Evolutionary conservation across 2,888 invertebrate species (phyloP).

Genomic region (Papilio elwesi): DNA sequence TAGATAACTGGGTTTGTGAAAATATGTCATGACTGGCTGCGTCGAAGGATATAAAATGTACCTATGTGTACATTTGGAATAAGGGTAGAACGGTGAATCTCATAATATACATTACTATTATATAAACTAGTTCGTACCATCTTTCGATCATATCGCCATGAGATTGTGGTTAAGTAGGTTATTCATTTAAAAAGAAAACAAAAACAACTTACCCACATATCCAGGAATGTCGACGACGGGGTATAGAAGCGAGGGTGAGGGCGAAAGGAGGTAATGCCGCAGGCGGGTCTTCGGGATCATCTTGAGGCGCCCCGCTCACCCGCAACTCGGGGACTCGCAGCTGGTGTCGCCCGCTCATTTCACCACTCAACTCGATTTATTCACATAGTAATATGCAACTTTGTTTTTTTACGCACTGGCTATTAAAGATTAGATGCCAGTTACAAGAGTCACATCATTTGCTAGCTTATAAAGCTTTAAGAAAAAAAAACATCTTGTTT

Average conservation of each 20-base stretch:
- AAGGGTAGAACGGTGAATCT: background rate
- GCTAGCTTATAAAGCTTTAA: background rate
- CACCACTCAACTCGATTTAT: constrained; percentile 68
- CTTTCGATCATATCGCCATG: no score
- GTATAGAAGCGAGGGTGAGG: constrained; percentile 82
- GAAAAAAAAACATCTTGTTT: background rate
- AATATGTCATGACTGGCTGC: background rate
- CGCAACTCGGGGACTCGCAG: constrained; percentile 88
- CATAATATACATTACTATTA: background rate
- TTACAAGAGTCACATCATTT: constrained; percentile 9
- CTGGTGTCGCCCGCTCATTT: constrained; percentile 81
- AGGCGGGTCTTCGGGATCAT: constrained; percentile 74
- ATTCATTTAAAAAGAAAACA: background rate
- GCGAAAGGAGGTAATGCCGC: constrained; percentile 73
- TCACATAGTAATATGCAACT: constrained; percentile 41
- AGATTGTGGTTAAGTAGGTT: background rate
- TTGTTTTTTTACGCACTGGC: constrained; percentile 8
- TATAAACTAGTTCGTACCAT: no score
- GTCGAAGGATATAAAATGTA: background rate
- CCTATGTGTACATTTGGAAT: background rate
- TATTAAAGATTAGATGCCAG: background rate
- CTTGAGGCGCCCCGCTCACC: constrained; percentile 83
- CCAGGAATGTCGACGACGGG: constrained; percentile 89
- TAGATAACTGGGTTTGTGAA: constrained; percentile 21
- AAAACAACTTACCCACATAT: constrained; percentile 88